These are phyloP conservation scores for Dasyprocta punctata DNA, from an alignment of 2,113 vertebrate species.

Conservation along the genomic window DNA sequence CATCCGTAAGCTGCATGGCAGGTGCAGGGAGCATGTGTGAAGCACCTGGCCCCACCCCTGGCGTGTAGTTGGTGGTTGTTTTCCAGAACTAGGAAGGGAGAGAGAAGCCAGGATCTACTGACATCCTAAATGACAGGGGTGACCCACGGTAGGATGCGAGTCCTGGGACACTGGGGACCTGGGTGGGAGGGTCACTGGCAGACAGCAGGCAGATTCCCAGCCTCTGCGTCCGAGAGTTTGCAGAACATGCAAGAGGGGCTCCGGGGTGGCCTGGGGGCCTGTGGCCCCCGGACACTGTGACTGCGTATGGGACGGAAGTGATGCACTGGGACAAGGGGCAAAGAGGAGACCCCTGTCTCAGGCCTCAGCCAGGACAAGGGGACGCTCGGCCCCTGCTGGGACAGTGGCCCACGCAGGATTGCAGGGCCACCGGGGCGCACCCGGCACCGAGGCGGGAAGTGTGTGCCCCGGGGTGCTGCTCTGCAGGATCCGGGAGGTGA, in stretches of 20 bases:
- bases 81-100: neutral
- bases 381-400: neutral
- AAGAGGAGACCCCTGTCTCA: neutral
- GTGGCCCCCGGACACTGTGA: neutral
- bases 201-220: neutral
- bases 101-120: neutral
- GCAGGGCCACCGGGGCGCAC: neutral
- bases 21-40: neutral
- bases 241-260: too few species aligned
- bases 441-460: neutral
- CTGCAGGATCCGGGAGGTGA: neutral
- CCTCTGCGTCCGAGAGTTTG: too few species aligned
- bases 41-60: neutral
- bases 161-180: neutral
- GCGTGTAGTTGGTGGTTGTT: neutral
- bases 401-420: neutral
- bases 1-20: rapidly evolving
- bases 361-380: neutral
- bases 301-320: neutral
- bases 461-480: neutral
- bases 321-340: too few species aligned
- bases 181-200: neutral
- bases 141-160: neutral
- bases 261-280: neutral
- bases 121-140: neutral